Base-by-base conservation (phyloP, 2,888 invertebrate genomes). In the Amphipoea oculea region DNA sequence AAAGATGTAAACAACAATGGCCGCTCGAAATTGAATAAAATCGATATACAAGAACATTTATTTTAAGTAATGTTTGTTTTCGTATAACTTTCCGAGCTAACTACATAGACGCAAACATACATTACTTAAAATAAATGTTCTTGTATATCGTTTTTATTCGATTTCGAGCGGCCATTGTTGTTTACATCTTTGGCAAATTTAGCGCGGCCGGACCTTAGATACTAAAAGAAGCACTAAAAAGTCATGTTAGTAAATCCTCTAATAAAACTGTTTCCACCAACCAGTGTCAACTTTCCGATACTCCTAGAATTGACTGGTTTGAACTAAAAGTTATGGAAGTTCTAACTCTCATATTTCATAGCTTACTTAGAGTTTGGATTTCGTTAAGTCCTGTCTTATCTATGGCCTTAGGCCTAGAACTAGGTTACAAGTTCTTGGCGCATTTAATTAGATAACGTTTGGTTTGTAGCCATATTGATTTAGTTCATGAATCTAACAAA, bases 261-360 rank as follows among this genome's bases (percentile, higher is more conserved):
- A 82, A 74, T 74, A 83, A 78, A 74, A 65, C 45, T 29, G 51
- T 48, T 78, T 17, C 7, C 3, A 29, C 2, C n/a, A 60, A 51
- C 70, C 23, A 40, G 36, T 48, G 57, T 83, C 69, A 82, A 77
- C 57, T 62, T 57, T 73, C 71, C 68, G 45, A 83, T 71, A 83
- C 70, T 68, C 23, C n/a, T 68, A 68, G 67, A 72, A 78, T 65
- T 63, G 54, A 71, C 67, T 75, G 66, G 54, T 29, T 17, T 11
- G 42, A 66, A 69, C 63, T 40, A 11, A 68, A 77, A 70, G 78
- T 73, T 71, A 40, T 29, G 63, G 20, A 72, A 74, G 42, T 82
- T 65, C 42, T 4, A 74, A 78, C 62, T 63, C 65, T 54, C 57
- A 71, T 63, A 83, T 74, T 83, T 83, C 71, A 82, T 78, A n/a